Evolutionary conservation across 2,113 vertebrate species (phyloP).

Genomic region (Zosterops lateralis): DNA sequence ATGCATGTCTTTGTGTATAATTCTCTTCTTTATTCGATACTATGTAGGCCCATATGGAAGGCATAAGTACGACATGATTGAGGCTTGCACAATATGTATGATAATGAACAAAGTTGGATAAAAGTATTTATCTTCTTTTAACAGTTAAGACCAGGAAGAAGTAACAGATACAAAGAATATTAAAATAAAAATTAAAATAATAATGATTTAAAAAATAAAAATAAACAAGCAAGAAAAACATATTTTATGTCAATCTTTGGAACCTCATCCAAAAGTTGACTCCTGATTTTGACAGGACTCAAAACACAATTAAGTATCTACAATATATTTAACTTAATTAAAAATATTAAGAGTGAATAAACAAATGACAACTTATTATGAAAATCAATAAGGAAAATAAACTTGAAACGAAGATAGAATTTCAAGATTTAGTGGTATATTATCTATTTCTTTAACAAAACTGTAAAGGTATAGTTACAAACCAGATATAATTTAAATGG

Average conservation of each 20-base stretch:
- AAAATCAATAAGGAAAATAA: neutral
- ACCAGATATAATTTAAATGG: neutral
- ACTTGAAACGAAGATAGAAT: neutral
- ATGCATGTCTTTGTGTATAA: neutral
- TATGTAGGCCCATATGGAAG: neutral
- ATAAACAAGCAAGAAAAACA: fast-evolving
- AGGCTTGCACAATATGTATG: neutral
- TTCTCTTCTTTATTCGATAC: neutral
- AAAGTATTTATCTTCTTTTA: neutral
- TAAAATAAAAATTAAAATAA: neutral
- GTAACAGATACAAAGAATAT: neutral
- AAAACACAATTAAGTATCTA: neutral
- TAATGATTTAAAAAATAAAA: neutral
- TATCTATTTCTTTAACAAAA: neutral
- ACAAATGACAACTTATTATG: neutral
- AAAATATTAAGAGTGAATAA: neutral
- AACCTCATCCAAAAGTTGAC: neutral
- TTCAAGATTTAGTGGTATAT: neutral
- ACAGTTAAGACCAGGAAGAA: neutral
- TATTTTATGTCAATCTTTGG: neutral
- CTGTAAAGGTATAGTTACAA: neutral
- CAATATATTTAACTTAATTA: neutral
- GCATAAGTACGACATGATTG: neutral
- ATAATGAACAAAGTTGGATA: neutral
- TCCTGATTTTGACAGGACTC: neutral